Evolutionary conservation across 1,140 invertebrate genomes (phyloP).

Genomic region (Drosophila arawakana): DNA sequence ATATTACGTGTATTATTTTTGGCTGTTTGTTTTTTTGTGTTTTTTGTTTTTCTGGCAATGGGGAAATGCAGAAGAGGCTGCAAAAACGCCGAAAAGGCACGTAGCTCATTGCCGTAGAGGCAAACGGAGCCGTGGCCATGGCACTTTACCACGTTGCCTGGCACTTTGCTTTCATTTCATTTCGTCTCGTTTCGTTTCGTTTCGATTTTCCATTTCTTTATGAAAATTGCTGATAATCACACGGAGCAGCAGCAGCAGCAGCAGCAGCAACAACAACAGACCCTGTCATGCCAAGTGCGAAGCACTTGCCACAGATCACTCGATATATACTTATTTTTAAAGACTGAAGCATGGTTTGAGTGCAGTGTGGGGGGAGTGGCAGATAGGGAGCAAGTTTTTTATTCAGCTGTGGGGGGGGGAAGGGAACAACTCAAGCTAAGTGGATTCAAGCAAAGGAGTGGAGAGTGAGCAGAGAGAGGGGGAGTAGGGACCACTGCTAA

Average conservation of each 20-base stretch:
- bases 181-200: conserved; percentile 42
- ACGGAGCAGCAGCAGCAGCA: conserved; percentile 31
- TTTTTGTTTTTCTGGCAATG: conserved; percentile 24
- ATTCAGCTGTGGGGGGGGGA: not conserved
- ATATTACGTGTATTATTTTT: conserved; percentile 62
- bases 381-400: not conserved
- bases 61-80: conserved; percentile 59
- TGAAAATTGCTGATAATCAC: conserved; percentile 79
- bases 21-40: conserved; percentile 38
- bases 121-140: conserved; percentile 59
- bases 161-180: conserved; percentile 75
- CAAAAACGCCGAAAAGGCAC: conserved; percentile 78
- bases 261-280: conserved; percentile 21
- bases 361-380: not conserved
- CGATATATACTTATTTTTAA: conserved; percentile 48
- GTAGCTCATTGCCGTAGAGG: conserved; percentile 71
- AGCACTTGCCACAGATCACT: conserved; percentile 64
- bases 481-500: not conserved
- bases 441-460: conserved; percentile 7
- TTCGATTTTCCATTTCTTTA: conserved; percentile 77
- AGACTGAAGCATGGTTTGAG: not conserved
- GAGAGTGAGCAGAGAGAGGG: not conserved
- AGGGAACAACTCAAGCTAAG: conserved; percentile 13
- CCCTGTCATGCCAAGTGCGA: conserved; percentile 57
- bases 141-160: conserved; percentile 77